Base-by-base conservation (phyloP, 1,140 invertebrate genomes). In the Diprion similis region DNA sequence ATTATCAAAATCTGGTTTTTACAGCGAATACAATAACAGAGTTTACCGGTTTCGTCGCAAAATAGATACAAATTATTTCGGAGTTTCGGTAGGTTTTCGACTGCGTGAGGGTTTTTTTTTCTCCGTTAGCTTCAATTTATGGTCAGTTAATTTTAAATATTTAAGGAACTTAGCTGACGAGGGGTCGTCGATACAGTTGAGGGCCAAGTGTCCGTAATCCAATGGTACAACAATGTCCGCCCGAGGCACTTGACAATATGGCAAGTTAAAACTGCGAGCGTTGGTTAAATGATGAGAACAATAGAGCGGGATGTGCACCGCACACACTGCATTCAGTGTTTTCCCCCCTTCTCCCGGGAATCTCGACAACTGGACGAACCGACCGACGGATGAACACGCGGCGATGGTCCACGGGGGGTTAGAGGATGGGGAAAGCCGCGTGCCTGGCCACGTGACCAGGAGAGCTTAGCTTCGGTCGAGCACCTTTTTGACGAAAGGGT, bases 181-280 rank as follows among this genome's bases (percentile, higher is more conserved):
- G 51, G 51, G 51, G 9, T 59, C 51, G 51, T 59, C 7, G n/a
- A 59, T 37, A 37, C 2, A 37, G 24, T 37, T 37, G 24, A 65
- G 15, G 15, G 59, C 1, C 18, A 68, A 19, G 45, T 45, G 67
- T 45, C 67, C 13, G 75, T 79, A 80, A 82, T 82, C 73, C 80
- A 78, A 80, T 80, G 77, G 73, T 79, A 82, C 78, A 82, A 83
- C 78, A 80, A 84, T 82, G 70, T 17, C 51, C 51, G 72, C 73
- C 77, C 75, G 73, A 72, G 76, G 77, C 82, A 80, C 82, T 84
- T 81, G 83, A 83, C 82, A 82, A 82, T 83, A 78, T 78, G 78
- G 74, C 77, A 73, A 83, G 78, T 84, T 82, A 83, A 83, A 80
- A 67, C 24, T 37, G 24, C 24, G 24, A 37, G 24, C 24, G 24